phyloP scores from a whole-genome alignment of 2,113 vertebrate genomes.

The Cinclus cinclus region DNA sequence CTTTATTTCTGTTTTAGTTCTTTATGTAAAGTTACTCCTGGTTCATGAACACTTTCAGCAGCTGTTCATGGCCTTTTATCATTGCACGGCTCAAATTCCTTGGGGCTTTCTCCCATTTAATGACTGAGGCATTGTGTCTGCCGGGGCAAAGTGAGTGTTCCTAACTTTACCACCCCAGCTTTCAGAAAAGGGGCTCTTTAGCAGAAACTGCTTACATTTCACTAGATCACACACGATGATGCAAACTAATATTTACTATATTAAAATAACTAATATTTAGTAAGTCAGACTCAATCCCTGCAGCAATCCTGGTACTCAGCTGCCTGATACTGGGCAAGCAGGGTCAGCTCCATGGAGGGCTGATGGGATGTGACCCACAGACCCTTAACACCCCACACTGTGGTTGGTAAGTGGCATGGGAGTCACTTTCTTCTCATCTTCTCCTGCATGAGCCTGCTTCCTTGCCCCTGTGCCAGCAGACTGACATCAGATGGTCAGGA shows the following conservation, averaged over 20 bases:
- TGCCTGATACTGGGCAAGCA: neutral
- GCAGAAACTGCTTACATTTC: neutral
- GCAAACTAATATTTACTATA: neutral
- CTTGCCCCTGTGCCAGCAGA: neutral
- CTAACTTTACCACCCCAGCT: neutral
- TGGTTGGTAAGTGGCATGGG: neutral
- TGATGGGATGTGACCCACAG: neutral
- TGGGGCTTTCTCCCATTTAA: neutral
- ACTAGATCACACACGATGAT: neutral
- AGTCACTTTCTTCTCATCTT: neutral
- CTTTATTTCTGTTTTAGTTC: conserved; percentile 14
- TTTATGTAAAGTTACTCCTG: neutral
- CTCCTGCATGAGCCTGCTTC: accelerated
- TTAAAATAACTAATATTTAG: neutral
- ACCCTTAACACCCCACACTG: neutral
- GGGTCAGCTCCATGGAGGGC: neutral
- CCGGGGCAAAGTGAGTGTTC: accelerated
- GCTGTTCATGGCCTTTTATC: conserved; percentile 30
- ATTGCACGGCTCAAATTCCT: neutral
- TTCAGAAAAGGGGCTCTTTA: neutral
- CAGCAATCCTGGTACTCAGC: accelerated
- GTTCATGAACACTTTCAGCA: conserved; percentile 2
- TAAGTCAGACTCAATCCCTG: neutral
- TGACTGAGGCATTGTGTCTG: neutral
- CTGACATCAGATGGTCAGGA: neutral